Evolutionary conservation across 92 coral and sea anemone genomes (phyloP), one percentile per base, ranked within the genome.

Genomic region (Scolanthus callimorphus): DNA sequence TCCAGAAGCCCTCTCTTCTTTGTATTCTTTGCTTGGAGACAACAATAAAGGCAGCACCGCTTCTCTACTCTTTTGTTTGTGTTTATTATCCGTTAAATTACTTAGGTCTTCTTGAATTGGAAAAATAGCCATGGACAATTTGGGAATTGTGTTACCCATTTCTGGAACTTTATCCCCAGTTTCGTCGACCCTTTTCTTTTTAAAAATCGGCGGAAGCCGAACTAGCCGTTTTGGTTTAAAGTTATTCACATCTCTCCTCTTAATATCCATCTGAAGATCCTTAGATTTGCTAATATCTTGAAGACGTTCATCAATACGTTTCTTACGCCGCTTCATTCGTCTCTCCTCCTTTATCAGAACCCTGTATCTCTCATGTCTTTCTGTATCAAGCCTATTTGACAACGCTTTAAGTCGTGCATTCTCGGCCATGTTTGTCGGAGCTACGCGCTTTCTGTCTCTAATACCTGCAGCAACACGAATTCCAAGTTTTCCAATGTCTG

Each of bases 401-500:
- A 86, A 46, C 6, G 82, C 69, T 73, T 50, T 70, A 19, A 82
- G 43, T 39, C 82, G 70, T 24, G 89, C 89, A 25, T 68, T 62
- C 47, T 86, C 95, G 12, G 69, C 85, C 79, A 72, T 60, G 62
- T 86, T 71, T 25, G 39, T 62, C 13, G 95, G 89, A 0, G 79
- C 89, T 2, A 86, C 95, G 61, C 74, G 71, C 39, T 82, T 86
- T 54, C 63, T 62, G 64, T 86, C 95, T 49, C 50, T 68, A 15
- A 86, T 48, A 37, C 95, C 95, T 4, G 95, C 71, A n/a, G 95
- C 95, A 3, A 86, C 70, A 37, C 58, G 85, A 59, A 86, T 86
- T 39, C 95, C 95, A 34, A 86, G 71, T 43, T 79, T 84, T 3
- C 95, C 95, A 31, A 86, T 86, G 26, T 86, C 95, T 0, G 95